Conservation (phyloP, 2,113 vertebrate species). For the Amphilophus citrinellus region DNA sequence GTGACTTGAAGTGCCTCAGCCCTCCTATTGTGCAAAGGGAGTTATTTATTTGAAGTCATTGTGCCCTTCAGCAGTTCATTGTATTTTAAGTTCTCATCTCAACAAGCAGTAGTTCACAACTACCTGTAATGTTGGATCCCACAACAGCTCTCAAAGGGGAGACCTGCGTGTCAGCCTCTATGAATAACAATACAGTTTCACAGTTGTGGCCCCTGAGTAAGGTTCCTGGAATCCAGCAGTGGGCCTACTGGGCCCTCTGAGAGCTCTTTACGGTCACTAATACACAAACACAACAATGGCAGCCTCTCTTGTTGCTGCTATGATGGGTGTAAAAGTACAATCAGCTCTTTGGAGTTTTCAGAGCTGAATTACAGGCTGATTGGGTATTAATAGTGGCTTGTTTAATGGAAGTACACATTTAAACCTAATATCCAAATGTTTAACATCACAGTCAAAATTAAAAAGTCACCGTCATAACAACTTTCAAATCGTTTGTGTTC, state of each 20-base stretch:
- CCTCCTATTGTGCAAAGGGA: conserved; percentile 69
- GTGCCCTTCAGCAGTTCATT: conserved; percentile 76
- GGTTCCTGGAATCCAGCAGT: conserved; percentile 53
- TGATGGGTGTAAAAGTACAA: conserved; percentile 49
- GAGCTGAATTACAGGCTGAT: conserved; percentile 23
- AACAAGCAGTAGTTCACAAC: conserved; percentile 84
- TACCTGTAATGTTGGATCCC: conserved; percentile 82
- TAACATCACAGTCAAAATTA: not conserved
- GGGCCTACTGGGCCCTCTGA: conserved; percentile 51
- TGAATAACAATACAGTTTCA: conserved; percentile 84
- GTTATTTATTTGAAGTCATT: conserved; percentile 87
- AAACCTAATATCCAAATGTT: not conserved
- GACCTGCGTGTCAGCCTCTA: conserved; percentile 74
- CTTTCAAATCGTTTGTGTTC: not conserved
- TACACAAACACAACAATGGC: conserved; percentile 63
- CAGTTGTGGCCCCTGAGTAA: conserved; percentile 70
- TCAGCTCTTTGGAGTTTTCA: conserved; percentile 15
- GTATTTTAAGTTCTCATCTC: conserved; percentile 78
- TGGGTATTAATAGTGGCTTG: conserved; percentile 17
- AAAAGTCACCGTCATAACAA: not conserved
- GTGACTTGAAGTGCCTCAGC: conserved; percentile 59
- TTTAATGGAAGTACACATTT: not conserved
- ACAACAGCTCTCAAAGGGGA: conserved; percentile 70
- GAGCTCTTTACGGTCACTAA: conserved; percentile 66
- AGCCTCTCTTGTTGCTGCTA: conserved; percentile 26